Conservation (phyloP, 2,113 vertebrate genomes). For the Lates calcarifer region DNA sequence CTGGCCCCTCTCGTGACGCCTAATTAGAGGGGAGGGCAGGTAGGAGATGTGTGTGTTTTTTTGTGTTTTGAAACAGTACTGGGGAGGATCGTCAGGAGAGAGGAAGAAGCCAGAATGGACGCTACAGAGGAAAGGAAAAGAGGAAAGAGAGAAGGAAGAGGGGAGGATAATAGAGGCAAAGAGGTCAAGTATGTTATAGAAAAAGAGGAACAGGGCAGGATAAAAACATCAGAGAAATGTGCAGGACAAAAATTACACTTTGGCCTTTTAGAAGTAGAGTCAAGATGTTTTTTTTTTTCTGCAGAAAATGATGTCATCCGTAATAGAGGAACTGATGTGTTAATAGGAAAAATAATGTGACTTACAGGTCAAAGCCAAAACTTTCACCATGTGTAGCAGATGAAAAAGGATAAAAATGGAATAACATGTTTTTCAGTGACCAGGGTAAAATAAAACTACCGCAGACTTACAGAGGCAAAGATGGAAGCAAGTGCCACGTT, state of each 20-base stretch:
- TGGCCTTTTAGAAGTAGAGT: background rate
- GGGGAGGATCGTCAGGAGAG: conserved; percentile 32
- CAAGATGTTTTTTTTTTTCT: background rate
- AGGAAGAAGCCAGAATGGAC: conserved; percentile 14
- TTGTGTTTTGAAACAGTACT: conserved; percentile 34
- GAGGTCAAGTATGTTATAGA: conserved; percentile 27
- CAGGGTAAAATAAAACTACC: conserved; percentile 9
- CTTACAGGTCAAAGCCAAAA: conserved; percentile 4
- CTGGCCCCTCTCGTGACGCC: conserved; percentile 36
- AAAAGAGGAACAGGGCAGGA: background rate
- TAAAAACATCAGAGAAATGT: conserved; percentile 4
- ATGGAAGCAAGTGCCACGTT: background rate
- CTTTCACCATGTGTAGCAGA: background rate
- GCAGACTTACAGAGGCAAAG: background rate
- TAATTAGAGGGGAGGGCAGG: conserved; percentile 75
- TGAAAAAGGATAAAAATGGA: background rate
- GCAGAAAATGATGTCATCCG: background rate
- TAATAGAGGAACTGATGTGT: background rate
- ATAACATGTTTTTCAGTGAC: background rate
- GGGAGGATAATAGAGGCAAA: conserved; percentile 20
- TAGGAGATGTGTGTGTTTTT: conserved; percentile 57
- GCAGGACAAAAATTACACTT: conserved; percentile 2
- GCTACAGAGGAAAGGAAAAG: conserved; percentile 19
- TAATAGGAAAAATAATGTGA: background rate
- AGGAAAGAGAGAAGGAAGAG: conserved; percentile 7